These are phyloP conservation scores for Iphiclides podalirius DNA, from an alignment of 2,888 invertebrate species.

Conservation along the genomic window DNA sequence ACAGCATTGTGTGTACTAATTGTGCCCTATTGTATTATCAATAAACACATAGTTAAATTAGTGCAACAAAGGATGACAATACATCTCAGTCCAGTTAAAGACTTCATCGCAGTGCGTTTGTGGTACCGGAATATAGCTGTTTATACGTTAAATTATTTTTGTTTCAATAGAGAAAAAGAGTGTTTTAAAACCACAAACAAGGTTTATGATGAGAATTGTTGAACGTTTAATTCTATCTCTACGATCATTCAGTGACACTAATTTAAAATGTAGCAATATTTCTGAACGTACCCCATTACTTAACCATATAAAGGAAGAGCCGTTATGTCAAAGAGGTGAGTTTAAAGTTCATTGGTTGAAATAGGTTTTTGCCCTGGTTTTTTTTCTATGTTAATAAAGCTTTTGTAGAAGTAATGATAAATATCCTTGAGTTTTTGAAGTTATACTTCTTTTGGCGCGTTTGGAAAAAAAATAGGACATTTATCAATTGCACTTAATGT, in stretches of 20 bases:
- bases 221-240: slow-evolving; percentile 12
- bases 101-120: slow-evolving; percentile 3
- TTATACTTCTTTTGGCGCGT: too few species aligned
- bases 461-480: too few species aligned
- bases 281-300: slow-evolving; percentile 18
- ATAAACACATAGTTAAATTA: slow-evolving; percentile 14
- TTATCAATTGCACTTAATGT: too few species aligned
- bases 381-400: too few species aligned
- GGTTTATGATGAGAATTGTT: slow-evolving; percentile 20
- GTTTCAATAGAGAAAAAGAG: not conserved
- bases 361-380: not conserved
- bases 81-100: slow-evolving; percentile 7
- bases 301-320: slow-evolving; percentile 1
- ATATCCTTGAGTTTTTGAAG: too few species aligned
- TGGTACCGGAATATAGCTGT: not conserved
- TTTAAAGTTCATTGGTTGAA: too few species aligned
- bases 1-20: slow-evolving; percentile 7
- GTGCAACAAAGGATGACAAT: slow-evolving; percentile 3
- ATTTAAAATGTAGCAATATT: slow-evolving; percentile 7
- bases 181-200: not conserved
- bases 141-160: not conserved
- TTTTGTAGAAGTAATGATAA: too few species aligned
- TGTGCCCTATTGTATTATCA: slow-evolving; percentile 15
- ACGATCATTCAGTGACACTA: slow-evolving; percentile 4
- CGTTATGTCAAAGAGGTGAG: slow-evolving; percentile 18